Conservation (phyloP, 2,888 invertebrate genomes). For the Scaptomyza cyrtandrae region DNA sequence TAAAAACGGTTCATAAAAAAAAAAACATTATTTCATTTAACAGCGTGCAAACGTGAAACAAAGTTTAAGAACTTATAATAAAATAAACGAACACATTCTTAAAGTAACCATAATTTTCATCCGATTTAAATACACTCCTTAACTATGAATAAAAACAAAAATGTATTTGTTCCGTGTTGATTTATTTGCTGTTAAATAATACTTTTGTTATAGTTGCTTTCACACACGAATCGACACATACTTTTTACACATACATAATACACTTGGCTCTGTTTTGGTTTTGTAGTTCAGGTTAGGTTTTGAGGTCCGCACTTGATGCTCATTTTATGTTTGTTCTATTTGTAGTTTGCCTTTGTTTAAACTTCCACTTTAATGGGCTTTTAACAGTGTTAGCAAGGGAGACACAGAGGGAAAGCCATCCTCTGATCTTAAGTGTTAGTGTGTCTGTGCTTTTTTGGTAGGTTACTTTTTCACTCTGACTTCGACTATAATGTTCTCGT, state of each 20-base stretch:
- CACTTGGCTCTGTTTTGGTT: conserved; percentile 1
- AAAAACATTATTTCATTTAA: no score
- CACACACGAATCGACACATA: no score
- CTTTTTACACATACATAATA: neutral
- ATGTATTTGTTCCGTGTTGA: no score
- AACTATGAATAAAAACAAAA: no score
- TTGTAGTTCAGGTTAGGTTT: conserved; percentile 10
- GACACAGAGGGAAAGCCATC: conserved; percentile 25
- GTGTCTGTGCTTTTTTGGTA: conserved; percentile 23
- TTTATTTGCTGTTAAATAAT: no score
- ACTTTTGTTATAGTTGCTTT: no score
- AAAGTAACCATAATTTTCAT: no score
- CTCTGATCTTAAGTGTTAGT: conserved; percentile 23
- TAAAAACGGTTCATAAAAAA: no score
- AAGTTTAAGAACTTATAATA: no score
- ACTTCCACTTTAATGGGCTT: conserved; percentile 77
- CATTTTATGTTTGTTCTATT: conserved; percentile 75
- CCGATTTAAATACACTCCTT: no score
- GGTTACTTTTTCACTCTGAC: conserved; percentile 55
- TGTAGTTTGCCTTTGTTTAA: conserved; percentile 73
- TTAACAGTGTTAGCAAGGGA: conserved; percentile 48
- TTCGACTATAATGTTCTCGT: conserved; percentile 64
- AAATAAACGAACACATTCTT: no score
- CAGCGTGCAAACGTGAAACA: no score
- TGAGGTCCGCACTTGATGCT: conserved; percentile 74